Evolutionary conservation across 2,113 vertebrate genomes (phyloP), one percentile per base, ranked within the genome.

Genomic region (Eclectus roratus): DNA sequence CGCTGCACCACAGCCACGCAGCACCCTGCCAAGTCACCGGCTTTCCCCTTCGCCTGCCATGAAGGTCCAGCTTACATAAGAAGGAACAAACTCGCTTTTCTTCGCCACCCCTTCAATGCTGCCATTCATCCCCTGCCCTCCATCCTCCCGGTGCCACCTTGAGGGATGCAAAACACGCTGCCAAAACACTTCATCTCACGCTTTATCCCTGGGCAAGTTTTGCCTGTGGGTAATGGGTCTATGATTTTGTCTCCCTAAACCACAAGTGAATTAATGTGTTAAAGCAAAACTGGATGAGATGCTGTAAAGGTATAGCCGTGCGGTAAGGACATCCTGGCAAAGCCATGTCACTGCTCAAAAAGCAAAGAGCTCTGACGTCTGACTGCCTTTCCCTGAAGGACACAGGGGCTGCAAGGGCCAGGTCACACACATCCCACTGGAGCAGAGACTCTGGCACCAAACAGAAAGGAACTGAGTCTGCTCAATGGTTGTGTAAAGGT

Each of bases 101-200:
- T 96, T 96, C 60, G 3, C n/a, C 92, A 94, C 81, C 91, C 94
- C 79, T 94, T 97, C 94, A 96, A 96, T 95, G 89, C 91, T 95
- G 84, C 95, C 91, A 94, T 97, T 96, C 96, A 96, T 95, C 78
- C 79, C 63, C 91, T 71, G 70, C 89, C 78, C 86, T 88, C 70
- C 87, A 85, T 84, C 92, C 74, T 85, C 46, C 81, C 83, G 5
- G 58, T 92, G 91, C 89, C 94, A 96, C 96, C 96, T 94, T 80
- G 80, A 44, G 68, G 50, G 89, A 95, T 84, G 73, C 68, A 93
- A 94, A 93, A 82, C 69, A 84, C 78, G 13, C 63, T 25, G 91
- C 65, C 83, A 84, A 84, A 92, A 61, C 52, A 29, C 35, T 83
- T 83, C 61, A 31, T 44, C 79, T 58, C 53, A 5, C n/a, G 13